These are phyloP conservation scores for Lutraria rhynchaena DNA, from an alignment of 1,140 invertebrate genomes.

Conservation along the genomic window DNA sequence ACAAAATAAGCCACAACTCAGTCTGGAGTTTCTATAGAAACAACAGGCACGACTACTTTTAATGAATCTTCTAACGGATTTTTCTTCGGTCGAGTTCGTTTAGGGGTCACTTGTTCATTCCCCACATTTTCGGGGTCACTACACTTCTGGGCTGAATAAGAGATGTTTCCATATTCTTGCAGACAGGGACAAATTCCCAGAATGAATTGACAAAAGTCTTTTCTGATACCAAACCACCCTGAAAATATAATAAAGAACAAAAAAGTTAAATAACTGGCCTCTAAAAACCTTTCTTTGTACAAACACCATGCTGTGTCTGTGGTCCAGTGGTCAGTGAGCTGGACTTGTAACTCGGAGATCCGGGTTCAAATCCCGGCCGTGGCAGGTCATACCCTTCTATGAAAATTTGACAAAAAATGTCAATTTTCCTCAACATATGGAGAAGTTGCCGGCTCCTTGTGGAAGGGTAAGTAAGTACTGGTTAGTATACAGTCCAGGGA, in stretches of 20 bases:
- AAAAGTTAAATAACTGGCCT: neutral
- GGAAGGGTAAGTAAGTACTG: too few relatives aligned
- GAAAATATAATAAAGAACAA: conserved; percentile 50
- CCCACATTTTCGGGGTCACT: conserved; percentile 16
- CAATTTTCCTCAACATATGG: too few relatives aligned
- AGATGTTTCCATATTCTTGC: conserved; percentile 99
- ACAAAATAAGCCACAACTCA: conserved; percentile 48
- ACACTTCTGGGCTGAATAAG: conserved; percentile 87
- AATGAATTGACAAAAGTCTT: conserved; percentile 98
- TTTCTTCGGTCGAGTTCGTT: conserved; percentile 59
- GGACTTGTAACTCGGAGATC: too few relatives aligned
- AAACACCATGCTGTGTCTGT: too few relatives aligned
- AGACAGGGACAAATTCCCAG: conserved; percentile 95
- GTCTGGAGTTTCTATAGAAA: conserved; percentile 80
- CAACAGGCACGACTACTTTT: conserved; percentile 73
- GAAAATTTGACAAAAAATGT: too few relatives aligned
- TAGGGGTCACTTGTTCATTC: conserved; percentile 45
- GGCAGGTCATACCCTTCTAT: too few relatives aligned
- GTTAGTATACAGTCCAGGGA: too few relatives aligned
- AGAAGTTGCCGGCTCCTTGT: too few relatives aligned
- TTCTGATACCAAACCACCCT: conserved; percentile 99
- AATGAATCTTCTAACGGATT: conserved; percentile 70
- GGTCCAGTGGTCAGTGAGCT: neutral
- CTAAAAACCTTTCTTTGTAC: neutral
- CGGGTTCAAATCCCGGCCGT: too few relatives aligned